Conservation (phyloP, 2,797 vertebrate species). For the Pteronotus mesoamericanus region DNA sequence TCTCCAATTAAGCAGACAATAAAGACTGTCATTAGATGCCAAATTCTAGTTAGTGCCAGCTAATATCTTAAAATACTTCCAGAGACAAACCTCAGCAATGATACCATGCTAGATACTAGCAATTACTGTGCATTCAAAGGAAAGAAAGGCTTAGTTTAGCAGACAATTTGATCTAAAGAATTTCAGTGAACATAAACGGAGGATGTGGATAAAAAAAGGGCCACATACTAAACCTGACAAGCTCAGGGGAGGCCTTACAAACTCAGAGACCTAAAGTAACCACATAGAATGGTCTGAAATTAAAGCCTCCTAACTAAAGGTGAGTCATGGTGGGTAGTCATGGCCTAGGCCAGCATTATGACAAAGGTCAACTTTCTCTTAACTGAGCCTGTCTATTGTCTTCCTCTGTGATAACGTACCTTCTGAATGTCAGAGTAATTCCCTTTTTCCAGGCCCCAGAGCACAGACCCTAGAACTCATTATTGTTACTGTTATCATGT, state of each 20-base stretch:
- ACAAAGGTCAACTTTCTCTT: neutral
- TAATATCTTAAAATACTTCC: neutral
- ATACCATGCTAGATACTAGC: neutral
- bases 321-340: neutral
- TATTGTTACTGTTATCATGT: neutral
- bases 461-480: neutral
- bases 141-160: neutral
- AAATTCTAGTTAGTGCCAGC: neutral
- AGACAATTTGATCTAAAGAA: conserved; percentile 23
- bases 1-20: neutral
- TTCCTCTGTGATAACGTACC: neutral
- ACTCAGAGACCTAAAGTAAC: neutral
- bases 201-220: neutral
- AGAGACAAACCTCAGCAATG: neutral
- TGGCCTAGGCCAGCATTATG: neutral
- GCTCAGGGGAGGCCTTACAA: neutral
- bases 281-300: neutral
- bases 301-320: neutral
- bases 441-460: neutral
- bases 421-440: neutral
- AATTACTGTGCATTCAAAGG: neutral
- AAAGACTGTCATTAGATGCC: neutral
- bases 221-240: neutral
- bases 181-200: conserved; percentile 24
- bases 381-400: neutral